Conservation (phyloP, 2,113 vertebrate genomes). For the Trichechus manatus region DNA sequence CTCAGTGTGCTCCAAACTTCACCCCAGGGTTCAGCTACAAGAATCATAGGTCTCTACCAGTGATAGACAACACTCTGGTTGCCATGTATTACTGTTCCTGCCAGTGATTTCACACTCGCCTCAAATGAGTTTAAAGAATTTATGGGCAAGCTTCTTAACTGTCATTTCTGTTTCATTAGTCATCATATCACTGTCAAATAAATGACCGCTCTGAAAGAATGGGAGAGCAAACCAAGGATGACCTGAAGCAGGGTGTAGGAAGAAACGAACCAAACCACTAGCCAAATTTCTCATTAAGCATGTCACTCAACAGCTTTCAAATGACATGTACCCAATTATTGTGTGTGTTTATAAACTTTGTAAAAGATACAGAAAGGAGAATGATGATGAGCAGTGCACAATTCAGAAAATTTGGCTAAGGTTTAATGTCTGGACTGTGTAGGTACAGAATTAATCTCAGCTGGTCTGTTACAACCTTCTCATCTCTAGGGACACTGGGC, state of each 20-base stretch:
- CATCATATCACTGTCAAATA: conserved; percentile 35
- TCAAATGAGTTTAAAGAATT: conserved; percentile 4
- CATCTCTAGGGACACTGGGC: background rate
- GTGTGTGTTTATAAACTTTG: conserved; percentile 1
- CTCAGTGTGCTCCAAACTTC: background rate
- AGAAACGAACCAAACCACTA: background rate
- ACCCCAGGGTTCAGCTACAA: background rate
- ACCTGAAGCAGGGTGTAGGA: background rate
- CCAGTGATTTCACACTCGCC: background rate
- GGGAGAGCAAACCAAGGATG: background rate
- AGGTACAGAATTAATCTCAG: background rate
- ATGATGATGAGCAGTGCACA: background rate
- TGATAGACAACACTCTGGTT: background rate
- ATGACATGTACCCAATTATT: background rate
- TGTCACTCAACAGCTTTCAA: background rate
- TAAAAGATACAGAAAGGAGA: conserved; percentile 23
- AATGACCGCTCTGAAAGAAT: conserved; percentile 8
- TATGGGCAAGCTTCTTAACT: background rate
- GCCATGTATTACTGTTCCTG: background rate
- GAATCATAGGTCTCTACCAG: background rate
- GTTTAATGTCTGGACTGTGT: background rate
- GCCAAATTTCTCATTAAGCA: background rate
- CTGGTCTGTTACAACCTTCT: background rate
- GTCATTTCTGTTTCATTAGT: background rate
- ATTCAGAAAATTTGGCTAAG: background rate